Percentiles rank a stretch among this genome's conserved stretches.
phyloP scores from a whole-genome alignment of 2,888 invertebrate genomes.

The Sceliomorpha sp. region DNA sequence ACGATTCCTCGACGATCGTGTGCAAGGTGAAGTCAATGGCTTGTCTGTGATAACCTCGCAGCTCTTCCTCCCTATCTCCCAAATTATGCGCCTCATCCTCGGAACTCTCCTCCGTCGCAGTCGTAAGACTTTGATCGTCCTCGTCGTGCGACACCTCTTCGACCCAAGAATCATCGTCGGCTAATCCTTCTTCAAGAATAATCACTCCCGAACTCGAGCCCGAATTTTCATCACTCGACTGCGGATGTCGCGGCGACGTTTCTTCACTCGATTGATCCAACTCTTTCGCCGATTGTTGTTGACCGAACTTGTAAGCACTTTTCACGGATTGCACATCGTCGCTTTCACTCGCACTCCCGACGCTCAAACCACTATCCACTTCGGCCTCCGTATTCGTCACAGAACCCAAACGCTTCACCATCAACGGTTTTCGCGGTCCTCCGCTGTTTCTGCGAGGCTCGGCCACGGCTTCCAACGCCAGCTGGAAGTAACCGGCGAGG shows the following conservation, averaged over 20 bases:
- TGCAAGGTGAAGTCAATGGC: constrained; percentile 94
- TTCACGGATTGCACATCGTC: constrained; percentile 74
- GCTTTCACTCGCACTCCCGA: constrained; percentile 76
- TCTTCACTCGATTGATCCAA: constrained; percentile 13
- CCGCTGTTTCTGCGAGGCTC: constrained; percentile 66
- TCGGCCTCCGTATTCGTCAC: constrained; percentile 62
- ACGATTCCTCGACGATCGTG: constrained; percentile 96
- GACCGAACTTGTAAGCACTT: constrained; percentile 61
- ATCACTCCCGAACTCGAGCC: constrained; percentile 86
- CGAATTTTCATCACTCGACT: constrained; percentile 83
- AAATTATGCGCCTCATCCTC: constrained; percentile 83
- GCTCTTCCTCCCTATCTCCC: constrained; percentile 88
- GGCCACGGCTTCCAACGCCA: constrained; percentile 76
- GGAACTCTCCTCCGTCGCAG: constrained; percentile 86
- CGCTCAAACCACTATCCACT: constrained; percentile 74
- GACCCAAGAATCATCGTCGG: constrained; percentile 95
- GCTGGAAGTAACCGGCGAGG: constrained; percentile 79
- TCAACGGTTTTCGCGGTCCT: constrained; percentile 69
- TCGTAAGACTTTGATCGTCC: constrained; percentile 84
- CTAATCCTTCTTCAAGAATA: constrained; percentile 91
- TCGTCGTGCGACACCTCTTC: constrained; percentile 92
- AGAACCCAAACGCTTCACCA: constrained; percentile 68
- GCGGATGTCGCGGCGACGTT: constrained; percentile 50
- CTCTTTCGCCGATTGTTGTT: constrained; percentile 28
- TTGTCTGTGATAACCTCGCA: constrained; percentile 90